Base-by-base conservation (phyloP, 1,140 invertebrate genomes). In the Drosophila virilis region DNA sequence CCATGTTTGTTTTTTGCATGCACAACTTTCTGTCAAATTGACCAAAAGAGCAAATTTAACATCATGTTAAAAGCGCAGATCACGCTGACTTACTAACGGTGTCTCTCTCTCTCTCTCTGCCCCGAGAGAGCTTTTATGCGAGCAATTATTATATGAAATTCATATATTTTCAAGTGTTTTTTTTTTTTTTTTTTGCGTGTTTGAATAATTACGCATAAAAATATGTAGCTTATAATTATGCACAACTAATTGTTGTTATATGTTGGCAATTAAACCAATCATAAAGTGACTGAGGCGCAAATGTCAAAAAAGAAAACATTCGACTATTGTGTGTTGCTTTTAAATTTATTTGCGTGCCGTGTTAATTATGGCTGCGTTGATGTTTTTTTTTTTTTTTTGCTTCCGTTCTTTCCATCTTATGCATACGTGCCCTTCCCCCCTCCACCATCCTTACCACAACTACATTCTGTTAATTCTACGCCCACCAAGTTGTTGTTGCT, bases 371-470 rank as follows among this genome's bases (percentile, higher is more conserved):
- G 46, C 46, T 40, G 62, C 62, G 80, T 54, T 82, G 71, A 79
- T 83, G 61, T 83, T 75, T 81, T 81, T 67, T 77, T 81, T 83
- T 75, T 81, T 81, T 67, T 77, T 81, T 81, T 81, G 64, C 72
- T 52, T 35, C 28, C 22, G 22, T 28, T 28, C 22, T 28, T 3
- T 4, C 22, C 60, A 70, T 55, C 9, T 13, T 13, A 13, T 8
- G 42, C 55, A 13, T 8, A 50, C 55, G 22, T 28, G 1, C 22
- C 22, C 22, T 22, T 17, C 17, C 35, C 46, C 35, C n/a, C 28
- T n/a, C 12, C n/a, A n/a, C n/a, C n/a, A n/a, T n/a, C 28, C 22
- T 9, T 43, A 17, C 35, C 32, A 46, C 22, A 17, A 8, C 22
- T 58, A 8, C 55, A 32, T 43, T 28, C 48, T 9, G 17, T 15